These are phyloP conservation scores for Lanistes nyassanus DNA, from an alignment of 1,140 invertebrate genomes.

Conservation along the genomic window DNA sequence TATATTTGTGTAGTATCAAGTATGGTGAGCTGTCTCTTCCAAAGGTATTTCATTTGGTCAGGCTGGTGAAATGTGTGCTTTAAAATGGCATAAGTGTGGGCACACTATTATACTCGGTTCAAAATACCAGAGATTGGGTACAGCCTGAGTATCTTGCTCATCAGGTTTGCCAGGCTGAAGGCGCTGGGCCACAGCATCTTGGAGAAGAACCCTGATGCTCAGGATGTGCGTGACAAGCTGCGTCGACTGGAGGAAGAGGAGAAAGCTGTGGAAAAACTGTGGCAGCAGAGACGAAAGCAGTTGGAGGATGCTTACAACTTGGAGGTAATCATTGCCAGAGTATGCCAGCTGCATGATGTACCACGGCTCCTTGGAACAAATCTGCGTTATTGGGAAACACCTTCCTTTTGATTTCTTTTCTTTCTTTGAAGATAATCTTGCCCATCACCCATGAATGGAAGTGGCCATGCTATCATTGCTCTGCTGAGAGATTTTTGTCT, in stretches of 20 bases:
- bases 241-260: constrained; percentile 81
- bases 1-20: too few species aligned
- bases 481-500: constrained; percentile 7
- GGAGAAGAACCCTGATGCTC: constrained; percentile 61
- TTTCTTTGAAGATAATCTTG: background rate
- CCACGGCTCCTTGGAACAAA: too few species aligned
- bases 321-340: constrained; percentile 83
- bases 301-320: constrained; percentile 96
- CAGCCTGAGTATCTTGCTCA: background rate
- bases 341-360: too few species aligned
- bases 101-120: too few species aligned
- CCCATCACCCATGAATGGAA: background rate
- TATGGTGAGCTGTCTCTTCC: too few species aligned
- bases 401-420: background rate
- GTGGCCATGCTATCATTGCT: background rate
- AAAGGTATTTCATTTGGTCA: too few species aligned
- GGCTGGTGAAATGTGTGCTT: too few species aligned
- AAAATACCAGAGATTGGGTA: too few species aligned
- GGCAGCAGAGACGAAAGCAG: constrained; percentile 93
- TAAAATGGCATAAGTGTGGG: too few species aligned
- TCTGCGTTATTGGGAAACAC: background rate
- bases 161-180: constrained; percentile 70
- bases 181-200: constrained; percentile 68
- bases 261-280: constrained; percentile 78
- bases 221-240: constrained; percentile 69